phyloP scores from a whole-genome alignment of 2,113 vertebrate species.

The Otolemur garnettii region DNA sequence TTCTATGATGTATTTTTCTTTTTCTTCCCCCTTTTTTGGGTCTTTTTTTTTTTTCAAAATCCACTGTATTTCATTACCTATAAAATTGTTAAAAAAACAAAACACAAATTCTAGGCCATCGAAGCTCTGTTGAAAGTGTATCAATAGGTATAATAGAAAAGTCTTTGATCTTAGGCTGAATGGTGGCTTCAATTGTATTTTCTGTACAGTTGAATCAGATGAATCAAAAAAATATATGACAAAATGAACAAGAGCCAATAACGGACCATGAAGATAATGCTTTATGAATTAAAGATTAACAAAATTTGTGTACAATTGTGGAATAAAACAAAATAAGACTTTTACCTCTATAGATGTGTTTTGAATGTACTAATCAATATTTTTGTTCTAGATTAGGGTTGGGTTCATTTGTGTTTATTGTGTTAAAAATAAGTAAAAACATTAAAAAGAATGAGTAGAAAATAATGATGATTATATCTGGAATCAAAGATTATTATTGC shows the following conservation, averaged over 20 bases:
- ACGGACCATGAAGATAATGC: neutral
- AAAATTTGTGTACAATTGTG: neutral
- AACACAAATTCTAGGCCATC: too few species aligned
- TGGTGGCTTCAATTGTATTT: neutral
- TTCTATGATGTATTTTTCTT: neutral
- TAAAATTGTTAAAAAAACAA: neutral
- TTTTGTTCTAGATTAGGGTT: neutral
- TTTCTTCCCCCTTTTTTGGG: too few species aligned
- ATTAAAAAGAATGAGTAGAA: neutral
- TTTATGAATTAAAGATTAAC: neutral
- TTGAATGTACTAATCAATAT: too few species aligned
- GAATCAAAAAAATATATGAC: neutral
- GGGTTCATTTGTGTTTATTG: neutral
- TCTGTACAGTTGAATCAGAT: neutral
- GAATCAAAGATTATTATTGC: neutral
- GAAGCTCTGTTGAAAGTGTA: rapidly evolving
- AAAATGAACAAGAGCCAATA: neutral
- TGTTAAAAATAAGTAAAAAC: neutral
- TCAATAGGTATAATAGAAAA: rapidly evolving
- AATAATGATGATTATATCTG: neutral
- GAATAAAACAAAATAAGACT: neutral
- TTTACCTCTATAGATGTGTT: neutral
- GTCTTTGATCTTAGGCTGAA: neutral
- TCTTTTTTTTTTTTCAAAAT: too few species aligned
- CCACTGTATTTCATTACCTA: too few species aligned